Percentiles rank a stretch among this genome's conserved stretches.
These are phyloP conservation scores for Lithosia quadra DNA, from an alignment of 2,888 invertebrate genomes.

Conservation along the genomic window DNA sequence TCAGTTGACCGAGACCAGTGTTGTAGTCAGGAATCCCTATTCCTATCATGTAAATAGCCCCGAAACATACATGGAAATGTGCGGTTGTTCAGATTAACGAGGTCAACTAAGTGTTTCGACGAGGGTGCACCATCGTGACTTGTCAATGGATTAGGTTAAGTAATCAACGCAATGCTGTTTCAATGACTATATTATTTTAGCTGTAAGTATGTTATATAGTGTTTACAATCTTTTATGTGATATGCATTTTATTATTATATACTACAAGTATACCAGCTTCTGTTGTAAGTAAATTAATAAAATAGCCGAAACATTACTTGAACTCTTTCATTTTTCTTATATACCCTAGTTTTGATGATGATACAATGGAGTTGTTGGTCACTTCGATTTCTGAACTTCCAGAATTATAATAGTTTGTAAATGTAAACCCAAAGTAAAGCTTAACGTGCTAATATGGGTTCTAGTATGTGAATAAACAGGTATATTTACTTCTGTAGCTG, in stretches of 20 bases:
- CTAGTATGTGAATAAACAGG: neutral
- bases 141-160: conserved; percentile 62
- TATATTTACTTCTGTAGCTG: no score
- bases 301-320: conserved; percentile 60
- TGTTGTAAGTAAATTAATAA: conserved; percentile 83
- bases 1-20: conserved; percentile 45
- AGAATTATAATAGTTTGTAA: no score
- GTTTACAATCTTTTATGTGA: conserved; percentile 86
- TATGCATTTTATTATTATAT: conserved; percentile 86
- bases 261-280: conserved; percentile 87
- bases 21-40: conserved; percentile 3
- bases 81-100: neutral
- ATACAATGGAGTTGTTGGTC: no score
- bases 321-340: conserved; percentile 8
- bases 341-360: neutral
- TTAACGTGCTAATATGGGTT: neutral
- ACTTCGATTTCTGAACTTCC: no score
- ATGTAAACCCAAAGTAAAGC: neutral
- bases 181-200: conserved; percentile 81
- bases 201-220: conserved; percentile 85
- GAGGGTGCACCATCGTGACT: conserved; percentile 38
- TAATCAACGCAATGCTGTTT: conserved; percentile 73
- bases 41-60: neutral
- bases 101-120: conserved; percentile 35
- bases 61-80: neutral